Percentiles rank a stretch among this genome's conserved stretches.
Evolutionary conservation across 2,113 vertebrate genomes (phyloP).

Genomic region (Trematomus loennbergii): DNA sequence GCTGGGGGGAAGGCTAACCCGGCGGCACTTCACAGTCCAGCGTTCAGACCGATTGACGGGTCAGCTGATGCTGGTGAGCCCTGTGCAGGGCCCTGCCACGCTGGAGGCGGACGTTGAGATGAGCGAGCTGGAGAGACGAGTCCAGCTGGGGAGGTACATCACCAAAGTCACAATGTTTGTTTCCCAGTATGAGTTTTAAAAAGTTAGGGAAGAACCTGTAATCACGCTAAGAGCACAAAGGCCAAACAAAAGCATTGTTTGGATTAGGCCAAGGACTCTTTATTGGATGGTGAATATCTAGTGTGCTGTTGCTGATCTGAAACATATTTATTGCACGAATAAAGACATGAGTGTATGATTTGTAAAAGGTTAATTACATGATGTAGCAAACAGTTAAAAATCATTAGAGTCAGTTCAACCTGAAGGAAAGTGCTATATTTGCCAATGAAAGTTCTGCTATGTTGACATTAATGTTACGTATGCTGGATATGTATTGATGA

Average conservation of each 20-base stretch:
- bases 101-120: conserved; percentile 92
- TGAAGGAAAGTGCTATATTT: conserved; percentile 35
- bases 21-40: conserved; percentile 83
- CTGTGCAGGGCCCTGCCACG: conserved; percentile 80
- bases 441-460: conserved; percentile 11
- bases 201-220: neutral
- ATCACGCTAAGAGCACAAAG: conserved; percentile 7
- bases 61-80: conserved; percentile 87
- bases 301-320: neutral
- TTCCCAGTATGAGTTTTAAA: conserved; percentile 88
- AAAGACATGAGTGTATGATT: neutral
- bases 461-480: conserved; percentile 8
- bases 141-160: conserved; percentile 87
- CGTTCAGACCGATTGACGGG: conserved; percentile 86
- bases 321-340: conserved; percentile 24
- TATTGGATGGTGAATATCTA: neutral
- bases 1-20: conserved; percentile 71
- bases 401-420: neutral
- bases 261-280: neutral
- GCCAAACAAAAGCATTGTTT: conserved; percentile 10
- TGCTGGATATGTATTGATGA: conserved; percentile 17
- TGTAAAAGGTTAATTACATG: neutral
- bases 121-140: conserved; percentile 86
- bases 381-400: conserved; percentile 11
- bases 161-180: conserved; percentile 89